Conservation (phyloP, 2,113 vertebrate genomes). For the Oxygymnocypris stewartii region DNA sequence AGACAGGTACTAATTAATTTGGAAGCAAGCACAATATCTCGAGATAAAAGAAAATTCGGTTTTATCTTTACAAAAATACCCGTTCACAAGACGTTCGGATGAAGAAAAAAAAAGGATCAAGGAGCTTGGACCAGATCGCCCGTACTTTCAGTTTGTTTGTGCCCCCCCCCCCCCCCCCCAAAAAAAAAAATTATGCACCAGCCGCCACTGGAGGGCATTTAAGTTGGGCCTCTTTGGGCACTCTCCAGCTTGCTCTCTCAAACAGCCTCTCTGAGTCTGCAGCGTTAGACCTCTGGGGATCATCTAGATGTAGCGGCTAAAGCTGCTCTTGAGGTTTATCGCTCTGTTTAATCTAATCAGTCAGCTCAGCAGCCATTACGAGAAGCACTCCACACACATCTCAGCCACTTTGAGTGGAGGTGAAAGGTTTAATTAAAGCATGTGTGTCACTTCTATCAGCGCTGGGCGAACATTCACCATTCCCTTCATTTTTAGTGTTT, state of each 20-base stretch:
- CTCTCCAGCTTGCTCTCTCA: neutral
- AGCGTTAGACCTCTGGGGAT: conserved; percentile 26
- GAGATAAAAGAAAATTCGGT: too few species aligned
- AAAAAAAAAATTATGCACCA: too few species aligned
- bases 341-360: conserved; percentile 49
- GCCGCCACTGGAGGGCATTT: neutral
- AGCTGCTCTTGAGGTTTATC: conserved; percentile 48
- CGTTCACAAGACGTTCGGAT: too few species aligned
- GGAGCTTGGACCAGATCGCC: too few species aligned
- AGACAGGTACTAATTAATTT: too few species aligned
- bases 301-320: conserved; percentile 39
- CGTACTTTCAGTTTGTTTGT: too few species aligned
- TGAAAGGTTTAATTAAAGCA: conserved; percentile 47
- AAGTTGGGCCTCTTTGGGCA: conserved; percentile 16
- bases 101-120: too few species aligned
- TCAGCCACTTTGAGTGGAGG: conserved; percentile 32
- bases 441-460: conserved; percentile 27
- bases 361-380: conserved; percentile 41
- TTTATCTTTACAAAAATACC: too few species aligned
- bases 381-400: conserved; percentile 36
- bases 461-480: conserved; percentile 4
- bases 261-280: conserved; percentile 20
- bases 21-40: too few species aligned
- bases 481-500: conserved; percentile 22
- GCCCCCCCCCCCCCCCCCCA: too few species aligned